phyloP scores from a whole-genome alignment of 2,888 invertebrate species.

The Pristionchus mayeri region DNA sequence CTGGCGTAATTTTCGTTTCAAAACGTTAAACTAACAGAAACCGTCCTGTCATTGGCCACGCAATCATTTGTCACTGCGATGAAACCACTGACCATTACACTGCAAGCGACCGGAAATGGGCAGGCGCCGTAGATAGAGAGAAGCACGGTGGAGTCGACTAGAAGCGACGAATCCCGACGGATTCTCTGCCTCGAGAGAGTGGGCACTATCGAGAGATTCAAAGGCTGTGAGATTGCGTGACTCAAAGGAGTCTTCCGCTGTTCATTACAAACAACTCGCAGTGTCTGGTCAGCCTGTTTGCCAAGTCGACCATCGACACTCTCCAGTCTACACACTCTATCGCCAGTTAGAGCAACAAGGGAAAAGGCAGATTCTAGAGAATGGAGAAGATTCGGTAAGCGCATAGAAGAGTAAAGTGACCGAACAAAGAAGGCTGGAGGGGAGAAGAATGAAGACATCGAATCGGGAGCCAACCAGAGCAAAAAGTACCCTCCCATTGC shows the following conservation, averaged over 20 bases:
- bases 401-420: background rate
- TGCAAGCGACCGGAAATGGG: too few relatives aligned
- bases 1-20: too few relatives aligned
- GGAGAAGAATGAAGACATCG: background rate
- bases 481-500: background rate
- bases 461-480: slow-evolving; percentile 19
- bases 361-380: background rate
- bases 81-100: too few relatives aligned
- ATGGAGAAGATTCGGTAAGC: background rate
- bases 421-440: background rate
- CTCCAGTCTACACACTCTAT: background rate
- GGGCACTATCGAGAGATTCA: background rate
- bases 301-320: background rate
- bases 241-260: background rate
- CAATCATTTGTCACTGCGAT: too few relatives aligned
- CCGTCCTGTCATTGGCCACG: too few relatives aligned
- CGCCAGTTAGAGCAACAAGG: background rate
- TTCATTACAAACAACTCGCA: background rate
- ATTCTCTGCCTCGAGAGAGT: background rate
- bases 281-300: too few relatives aligned
- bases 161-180: background rate
- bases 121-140: too few relatives aligned
- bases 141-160: too few relatives aligned
- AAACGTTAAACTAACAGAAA: too few relatives aligned
- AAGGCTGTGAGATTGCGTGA: background rate